Evolutionary conservation across 2,888 invertebrate species (phyloP), one percentile per base, ranked within the genome.

Genomic region (Lordiphosa andalusiaca): DNA sequence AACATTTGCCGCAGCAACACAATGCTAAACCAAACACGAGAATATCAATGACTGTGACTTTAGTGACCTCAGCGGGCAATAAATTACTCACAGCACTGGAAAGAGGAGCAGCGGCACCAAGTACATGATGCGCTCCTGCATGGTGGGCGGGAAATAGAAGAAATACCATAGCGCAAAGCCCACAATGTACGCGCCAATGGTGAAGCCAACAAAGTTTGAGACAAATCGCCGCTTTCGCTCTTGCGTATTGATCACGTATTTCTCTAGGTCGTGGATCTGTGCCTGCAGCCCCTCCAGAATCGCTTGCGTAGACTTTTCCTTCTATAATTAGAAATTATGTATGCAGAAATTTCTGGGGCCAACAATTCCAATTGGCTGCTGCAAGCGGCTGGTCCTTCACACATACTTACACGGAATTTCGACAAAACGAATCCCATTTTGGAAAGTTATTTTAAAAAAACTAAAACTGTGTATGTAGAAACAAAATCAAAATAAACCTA

Each of bases 221-320:
- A 97, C 94, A 67, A 96, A 93, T 48, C 93, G 93, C 86, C 95
- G 95, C 88, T 95, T 95, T 40, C 92, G 92, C 85, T 94, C 93
- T 87, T 97, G 95, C 19, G 96, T 96, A 84, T 92, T 93, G 50
- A 93, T 91, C 13, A 94, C 93, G 90, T 94, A 95, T 85, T 93
- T 92, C 86, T 97, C 95, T 55, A 97, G 94, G 35, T 92, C 91
- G 78, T 93, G 93, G 50, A 98, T 96, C 87, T 96, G 93, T 90
- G 92, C 91, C 89, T 96, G 95, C 63, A 96, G 91, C 61, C 92
- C 92, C 84, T 95, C 95, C 62, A 96, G 90, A 41, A 89, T 78
- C 63, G 90, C 90, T 59, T 88, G 87, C 4, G 91, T 90, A 38
- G 91, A 90, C 73, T 91, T 91, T 80, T 90, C 90, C 85, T 90